Evolutionary conservation across 2,113 vertebrate species (phyloP).

Genomic region (Sclerurus mexicanus): DNA sequence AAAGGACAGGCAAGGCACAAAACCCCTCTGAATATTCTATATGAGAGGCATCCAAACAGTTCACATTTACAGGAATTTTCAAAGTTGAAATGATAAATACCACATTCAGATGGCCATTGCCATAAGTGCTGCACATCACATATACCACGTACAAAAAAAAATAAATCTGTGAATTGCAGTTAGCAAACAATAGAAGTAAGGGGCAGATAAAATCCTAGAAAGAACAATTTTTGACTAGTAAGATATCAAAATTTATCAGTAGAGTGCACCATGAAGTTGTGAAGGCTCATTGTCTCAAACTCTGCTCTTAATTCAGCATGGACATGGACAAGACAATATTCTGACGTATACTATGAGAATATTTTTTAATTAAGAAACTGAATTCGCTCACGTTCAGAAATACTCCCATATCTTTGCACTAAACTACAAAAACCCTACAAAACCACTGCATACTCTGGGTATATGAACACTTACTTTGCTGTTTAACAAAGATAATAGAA

Average conservation of each 20-base stretch:
- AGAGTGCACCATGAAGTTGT: not conserved
- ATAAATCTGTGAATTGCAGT: not conserved
- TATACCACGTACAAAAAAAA: not conserved
- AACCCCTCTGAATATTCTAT: not conserved
- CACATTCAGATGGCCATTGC: not conserved
- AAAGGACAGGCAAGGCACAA: not conserved
- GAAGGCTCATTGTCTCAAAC: not conserved
- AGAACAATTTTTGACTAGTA: not conserved
- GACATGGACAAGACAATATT: not conserved
- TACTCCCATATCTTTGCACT: not conserved
- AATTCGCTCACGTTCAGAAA: not conserved
- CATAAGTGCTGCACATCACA: not conserved
- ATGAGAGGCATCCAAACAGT: not conserved
- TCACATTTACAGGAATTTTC: not conserved
- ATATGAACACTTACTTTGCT: conserved; percentile 70
- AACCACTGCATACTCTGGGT: not conserved
- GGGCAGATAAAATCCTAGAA: not conserved
- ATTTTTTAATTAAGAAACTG: not conserved
- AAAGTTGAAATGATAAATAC: not conserved
- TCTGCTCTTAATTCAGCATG: not conserved
- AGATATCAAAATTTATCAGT: not conserved
- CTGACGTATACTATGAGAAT: not conserved
- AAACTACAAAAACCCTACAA: not conserved
- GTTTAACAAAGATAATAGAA: conserved; percentile 82
- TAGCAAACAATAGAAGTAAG: not conserved